Evolutionary conservation across 2,113 vertebrate species (phyloP), one percentile per base, ranked within the genome.

Genomic region (Carassius carassius): DNA sequence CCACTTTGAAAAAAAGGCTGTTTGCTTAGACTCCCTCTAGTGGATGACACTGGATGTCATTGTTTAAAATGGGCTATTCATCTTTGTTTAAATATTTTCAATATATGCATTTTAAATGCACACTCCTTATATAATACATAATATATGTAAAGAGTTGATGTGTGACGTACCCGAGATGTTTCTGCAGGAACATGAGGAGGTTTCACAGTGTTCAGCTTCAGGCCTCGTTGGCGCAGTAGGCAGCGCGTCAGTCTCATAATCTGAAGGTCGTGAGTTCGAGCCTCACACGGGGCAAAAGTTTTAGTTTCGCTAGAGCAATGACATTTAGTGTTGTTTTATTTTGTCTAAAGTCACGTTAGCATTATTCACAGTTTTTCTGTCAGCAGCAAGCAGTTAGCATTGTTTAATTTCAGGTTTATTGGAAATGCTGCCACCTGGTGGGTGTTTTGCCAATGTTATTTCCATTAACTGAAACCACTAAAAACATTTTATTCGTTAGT

Each of bases 221-320:
- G 1, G 88, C 88, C 86, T 89, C 86, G 86, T 89, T 87, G 80
- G 88, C 86, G 88, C 88, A 89, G 88, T 89, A 87, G 88, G 88
- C 83, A 86, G 88, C 86, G 88, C 88, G 88, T 87, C 88, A 87
- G 88, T 87, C 84, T 87, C 86, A 89, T 89, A 89, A 86, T 89
- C 86, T 87, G 87, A 88, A 88, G 87, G 81, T 88, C 81, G 83
- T 87, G 86, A 87, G 72, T 74, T 74, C 72, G 72, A 74, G 72
- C 72, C 72, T 74, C 72, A 74, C 72, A 74, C 72, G 72, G 72
- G 72, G 72, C 72, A 74, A 14, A 14, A 23, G 2, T 44, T 74
- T 74, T 74, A 0, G 2, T 49, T 74, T 74, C 47, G 17, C 32
- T 37, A 1, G 2, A 69, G 3, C 19, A 1, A 9, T 51, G 11